These are phyloP conservation scores for Macrophya alboannulata DNA, from an alignment of 2,888 invertebrate genomes.

Conservation along the genomic window DNA sequence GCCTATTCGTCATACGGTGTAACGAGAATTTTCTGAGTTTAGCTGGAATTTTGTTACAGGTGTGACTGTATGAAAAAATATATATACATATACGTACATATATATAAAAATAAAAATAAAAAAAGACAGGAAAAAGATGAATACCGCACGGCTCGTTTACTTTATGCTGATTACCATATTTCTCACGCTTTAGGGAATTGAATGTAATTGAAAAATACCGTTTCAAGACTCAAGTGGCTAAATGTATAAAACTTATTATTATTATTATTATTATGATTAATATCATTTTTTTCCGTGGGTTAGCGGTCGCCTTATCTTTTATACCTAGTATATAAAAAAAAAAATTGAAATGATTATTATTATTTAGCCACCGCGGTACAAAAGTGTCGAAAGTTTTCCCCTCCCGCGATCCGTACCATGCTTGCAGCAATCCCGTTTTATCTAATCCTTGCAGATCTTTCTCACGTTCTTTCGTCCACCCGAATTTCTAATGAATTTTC, in stretches of 20 bases:
- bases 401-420: too few relatives aligned
- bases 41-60: background rate
- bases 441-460: conserved; percentile 4
- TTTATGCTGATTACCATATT: conserved; percentile 16
- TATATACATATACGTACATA: too few relatives aligned
- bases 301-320: background rate
- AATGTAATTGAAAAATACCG: conserved; percentile 31
- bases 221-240: conserved; percentile 5
- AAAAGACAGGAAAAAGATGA: background rate
- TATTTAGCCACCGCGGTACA: background rate
- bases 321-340: background rate
- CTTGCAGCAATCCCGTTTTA: background rate
- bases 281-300: background rate
- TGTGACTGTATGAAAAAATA: background rate
- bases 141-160: conserved; percentile 6
- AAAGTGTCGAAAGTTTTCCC: background rate
- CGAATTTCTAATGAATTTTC: background rate
- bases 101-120: background rate
- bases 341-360: background rate
- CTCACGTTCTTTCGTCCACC: background rate
- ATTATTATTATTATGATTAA: background rate
- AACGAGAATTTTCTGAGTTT: background rate
- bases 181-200: conserved; percentile 29
- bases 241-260: background rate
- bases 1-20: conserved; percentile 11